Evolutionary conservation across 2,797 vertebrate genomes (phyloP).

Genomic region (Coregonus suidteri): DNA sequence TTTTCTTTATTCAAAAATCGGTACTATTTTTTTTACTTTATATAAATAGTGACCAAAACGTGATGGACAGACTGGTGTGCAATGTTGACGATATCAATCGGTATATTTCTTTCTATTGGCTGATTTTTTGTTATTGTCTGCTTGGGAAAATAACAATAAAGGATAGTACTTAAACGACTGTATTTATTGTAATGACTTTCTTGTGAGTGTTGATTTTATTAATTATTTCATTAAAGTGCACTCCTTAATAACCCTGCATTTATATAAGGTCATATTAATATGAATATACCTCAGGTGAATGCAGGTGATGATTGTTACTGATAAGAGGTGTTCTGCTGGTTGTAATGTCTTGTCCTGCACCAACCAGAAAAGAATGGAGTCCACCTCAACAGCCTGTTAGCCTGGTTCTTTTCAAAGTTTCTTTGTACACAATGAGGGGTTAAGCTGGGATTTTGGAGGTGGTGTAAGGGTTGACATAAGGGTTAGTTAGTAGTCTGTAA

Average conservation of each 20-base stretch:
- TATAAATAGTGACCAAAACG: conserved; percentile 14
- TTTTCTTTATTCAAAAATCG: conserved; percentile 21
- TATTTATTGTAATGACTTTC: conserved; percentile 8
- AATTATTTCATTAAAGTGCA: too few species aligned
- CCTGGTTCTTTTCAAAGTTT: too few species aligned
- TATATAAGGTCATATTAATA: neutral
- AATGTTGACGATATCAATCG: conserved; percentile 28
- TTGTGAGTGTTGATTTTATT: neutral
- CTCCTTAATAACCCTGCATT: neutral
- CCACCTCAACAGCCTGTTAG: too few species aligned
- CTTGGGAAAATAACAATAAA: conserved; percentile 26
- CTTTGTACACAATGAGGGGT: too few species aligned
- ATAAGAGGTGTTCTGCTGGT: neutral
- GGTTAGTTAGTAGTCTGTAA: too few species aligned
- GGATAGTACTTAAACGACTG: neutral
- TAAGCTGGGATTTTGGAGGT: too few species aligned
- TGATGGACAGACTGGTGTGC: conserved; percentile 16
- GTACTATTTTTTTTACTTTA: conserved; percentile 22
- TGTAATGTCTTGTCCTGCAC: too few species aligned
- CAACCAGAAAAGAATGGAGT: neutral
- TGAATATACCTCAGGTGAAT: neutral
- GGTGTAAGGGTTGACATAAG: too few species aligned
- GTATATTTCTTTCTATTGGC: conserved; percentile 19
- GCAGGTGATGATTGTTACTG: neutral
- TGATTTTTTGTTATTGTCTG: conserved; percentile 43